Evolutionary conservation across 2,797 vertebrate species (phyloP).

Genomic region (Alca torda): DNA sequence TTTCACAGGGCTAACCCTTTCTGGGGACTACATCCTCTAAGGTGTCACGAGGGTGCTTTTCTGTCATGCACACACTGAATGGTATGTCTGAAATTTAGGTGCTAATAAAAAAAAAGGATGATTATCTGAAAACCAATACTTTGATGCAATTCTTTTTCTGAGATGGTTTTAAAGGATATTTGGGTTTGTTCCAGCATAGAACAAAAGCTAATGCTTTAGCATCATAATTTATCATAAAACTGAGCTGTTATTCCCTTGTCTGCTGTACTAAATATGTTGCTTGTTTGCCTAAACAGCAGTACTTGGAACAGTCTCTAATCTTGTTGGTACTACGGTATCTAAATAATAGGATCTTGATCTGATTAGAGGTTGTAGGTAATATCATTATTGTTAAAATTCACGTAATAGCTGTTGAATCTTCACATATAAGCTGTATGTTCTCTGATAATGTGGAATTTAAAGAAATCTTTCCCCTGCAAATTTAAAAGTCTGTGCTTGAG

Average conservation of each 20-base stretch:
- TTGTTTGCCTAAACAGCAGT: neutral
- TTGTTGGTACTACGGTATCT: neutral
- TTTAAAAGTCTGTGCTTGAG: neutral
- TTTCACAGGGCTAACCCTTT: neutral
- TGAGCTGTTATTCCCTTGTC: neutral
- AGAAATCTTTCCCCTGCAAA: neutral
- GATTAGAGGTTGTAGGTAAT: neutral
- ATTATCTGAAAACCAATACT: neutral
- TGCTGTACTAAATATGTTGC: neutral
- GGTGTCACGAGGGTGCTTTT: neutral
- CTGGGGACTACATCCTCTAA: neutral
- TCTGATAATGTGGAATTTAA: neutral
- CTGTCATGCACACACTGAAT: neutral
- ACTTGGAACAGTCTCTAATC: neutral
- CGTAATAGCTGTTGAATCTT: neutral
- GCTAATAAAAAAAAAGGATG: neutral
- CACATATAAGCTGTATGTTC: neutral
- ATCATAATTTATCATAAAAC: neutral
- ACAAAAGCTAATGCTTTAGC: neutral
- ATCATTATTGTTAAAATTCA: neutral
- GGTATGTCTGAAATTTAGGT: neutral
- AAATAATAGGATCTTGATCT: neutral
- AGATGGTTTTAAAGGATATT: neutral
- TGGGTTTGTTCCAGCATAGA: neutral
- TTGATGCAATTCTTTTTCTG: neutral